A percentile compares a stretch with the other conserved stretches of the same genome.
Conservation (phyloP, 2,113 vertebrate genomes). For the Sturnus vulgaris region DNA sequence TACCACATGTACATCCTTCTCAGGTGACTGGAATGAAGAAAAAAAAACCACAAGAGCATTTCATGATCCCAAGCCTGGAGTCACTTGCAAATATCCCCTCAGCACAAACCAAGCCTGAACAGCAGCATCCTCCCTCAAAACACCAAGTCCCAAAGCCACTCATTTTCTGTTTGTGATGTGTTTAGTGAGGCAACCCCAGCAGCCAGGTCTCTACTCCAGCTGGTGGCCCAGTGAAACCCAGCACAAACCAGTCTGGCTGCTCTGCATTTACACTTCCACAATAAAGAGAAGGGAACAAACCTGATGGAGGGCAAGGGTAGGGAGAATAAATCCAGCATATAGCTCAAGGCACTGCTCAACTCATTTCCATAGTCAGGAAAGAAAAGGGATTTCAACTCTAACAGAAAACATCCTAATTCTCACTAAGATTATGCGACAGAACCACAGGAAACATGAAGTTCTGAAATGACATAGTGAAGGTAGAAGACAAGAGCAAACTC, state of each 20-base stretch:
- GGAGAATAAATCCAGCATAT: background rate
- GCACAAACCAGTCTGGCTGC: background rate
- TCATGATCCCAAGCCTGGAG: background rate
- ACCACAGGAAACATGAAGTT: background rate
- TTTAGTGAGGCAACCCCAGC: background rate
- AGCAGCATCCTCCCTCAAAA: background rate
- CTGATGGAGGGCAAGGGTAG: too few species aligned
- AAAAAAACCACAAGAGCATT: background rate
- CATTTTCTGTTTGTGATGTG: background rate
- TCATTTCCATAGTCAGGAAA: background rate
- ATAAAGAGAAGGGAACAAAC: background rate
- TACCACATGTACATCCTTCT: background rate
- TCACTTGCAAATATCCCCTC: background rate
- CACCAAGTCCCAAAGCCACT: background rate
- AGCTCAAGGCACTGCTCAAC: background rate
- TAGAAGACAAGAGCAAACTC: background rate
- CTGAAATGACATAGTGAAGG: background rate
- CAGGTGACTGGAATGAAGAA: background rate
- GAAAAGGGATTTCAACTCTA: background rate
- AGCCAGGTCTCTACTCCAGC: fast-evolving
- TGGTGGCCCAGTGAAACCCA: background rate
- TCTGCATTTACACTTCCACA: background rate
- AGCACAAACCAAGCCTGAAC: background rate
- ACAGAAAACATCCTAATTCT: background rate
- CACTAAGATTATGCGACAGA: fast-evolving